phyloP scores from a whole-genome alignment of 2,797 vertebrate species.

The Rhabdophis nuchalis region DNA sequence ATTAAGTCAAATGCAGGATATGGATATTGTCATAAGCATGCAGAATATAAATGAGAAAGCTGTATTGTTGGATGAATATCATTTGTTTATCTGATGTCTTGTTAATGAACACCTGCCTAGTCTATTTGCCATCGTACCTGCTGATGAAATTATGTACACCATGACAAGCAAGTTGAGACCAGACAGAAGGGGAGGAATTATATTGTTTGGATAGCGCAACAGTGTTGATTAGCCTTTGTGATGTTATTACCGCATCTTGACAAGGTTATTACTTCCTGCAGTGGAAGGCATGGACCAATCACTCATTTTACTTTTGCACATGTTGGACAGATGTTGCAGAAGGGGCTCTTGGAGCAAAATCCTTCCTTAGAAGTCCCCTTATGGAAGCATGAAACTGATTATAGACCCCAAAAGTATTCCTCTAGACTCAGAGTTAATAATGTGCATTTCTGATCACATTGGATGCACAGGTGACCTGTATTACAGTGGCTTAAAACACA shows the following conservation, averaged over 20 bases:
- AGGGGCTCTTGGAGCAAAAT: background rate
- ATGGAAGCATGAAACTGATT: slow-evolving; percentile 28
- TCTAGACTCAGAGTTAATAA: slow-evolving; percentile 25
- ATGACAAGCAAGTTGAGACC: background rate
- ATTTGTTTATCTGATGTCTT: background rate
- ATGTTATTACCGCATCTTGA: slow-evolving; percentile 23
- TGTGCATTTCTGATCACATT: slow-evolving; percentile 20
- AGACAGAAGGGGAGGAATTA: background rate
- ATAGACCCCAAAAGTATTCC: background rate
- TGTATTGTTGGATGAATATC: background rate
- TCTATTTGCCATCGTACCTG: background rate
- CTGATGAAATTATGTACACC: slow-evolving; percentile 3
- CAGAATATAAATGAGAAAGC: background rate
- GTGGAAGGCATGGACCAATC: background rate
- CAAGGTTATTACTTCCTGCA: slow-evolving; percentile 22
- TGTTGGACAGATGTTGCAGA: slow-evolving; percentile 17
- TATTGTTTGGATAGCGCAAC: background rate
- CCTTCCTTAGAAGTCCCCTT: slow-evolving; percentile 6
- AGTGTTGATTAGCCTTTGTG: slow-evolving; percentile 18
- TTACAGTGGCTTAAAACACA: slow-evolving; percentile 3
- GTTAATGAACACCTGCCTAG: slow-evolving; percentile 10
- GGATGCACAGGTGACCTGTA: slow-evolving; percentile 15
- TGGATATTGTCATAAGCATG: background rate
- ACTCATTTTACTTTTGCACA: slow-evolving; percentile 1
- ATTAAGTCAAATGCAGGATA: background rate